Conservation (phyloP, 35 echinoderm and acorn worm species). For the Amphiura filiformis region DNA sequence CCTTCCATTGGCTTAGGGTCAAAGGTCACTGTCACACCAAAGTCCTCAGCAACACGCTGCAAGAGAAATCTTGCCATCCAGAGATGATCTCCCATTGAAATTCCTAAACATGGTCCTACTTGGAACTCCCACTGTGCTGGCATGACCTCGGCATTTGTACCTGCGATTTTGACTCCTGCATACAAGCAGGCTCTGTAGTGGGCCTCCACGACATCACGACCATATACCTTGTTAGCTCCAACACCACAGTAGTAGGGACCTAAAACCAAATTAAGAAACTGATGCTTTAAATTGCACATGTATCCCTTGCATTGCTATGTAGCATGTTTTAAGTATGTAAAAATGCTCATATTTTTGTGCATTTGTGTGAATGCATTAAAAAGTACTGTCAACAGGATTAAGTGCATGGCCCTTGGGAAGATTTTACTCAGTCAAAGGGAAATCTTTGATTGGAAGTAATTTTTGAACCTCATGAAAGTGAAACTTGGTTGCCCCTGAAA, state of each 20-base stretch:
- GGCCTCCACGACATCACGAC: constrained; percentile 87
- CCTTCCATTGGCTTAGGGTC: constrained; percentile 98
- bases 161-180: constrained; percentile 92
- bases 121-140: constrained; percentile 99
- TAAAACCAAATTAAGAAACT: neutral
- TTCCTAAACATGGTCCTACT: constrained; percentile 96
- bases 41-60: constrained; percentile 94
- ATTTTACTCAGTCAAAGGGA: too few species aligned
- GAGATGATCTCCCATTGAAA: constrained; percentile 86
- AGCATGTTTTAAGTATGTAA: too few species aligned
- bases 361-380: too few species aligned
- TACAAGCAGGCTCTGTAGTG: constrained; percentile 96
- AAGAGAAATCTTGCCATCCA: constrained; percentile 94
- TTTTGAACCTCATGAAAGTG: too few species aligned
- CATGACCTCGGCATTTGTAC: constrained; percentile 97
- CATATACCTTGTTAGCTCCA: constrained; percentile 92
- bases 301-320: too few species aligned
- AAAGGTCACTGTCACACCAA: constrained; percentile 83
- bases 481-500: too few species aligned
- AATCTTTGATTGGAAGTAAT: too few species aligned
- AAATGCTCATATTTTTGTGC: too few species aligned
- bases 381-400: too few species aligned
- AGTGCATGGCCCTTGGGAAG: too few species aligned
- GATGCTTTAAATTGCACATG: too few species aligned
- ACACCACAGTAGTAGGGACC: constrained; percentile 99